phyloP scores from a whole-genome alignment of 64 coral and sea anemone genomes.

The Anthopleura sola region DNA sequence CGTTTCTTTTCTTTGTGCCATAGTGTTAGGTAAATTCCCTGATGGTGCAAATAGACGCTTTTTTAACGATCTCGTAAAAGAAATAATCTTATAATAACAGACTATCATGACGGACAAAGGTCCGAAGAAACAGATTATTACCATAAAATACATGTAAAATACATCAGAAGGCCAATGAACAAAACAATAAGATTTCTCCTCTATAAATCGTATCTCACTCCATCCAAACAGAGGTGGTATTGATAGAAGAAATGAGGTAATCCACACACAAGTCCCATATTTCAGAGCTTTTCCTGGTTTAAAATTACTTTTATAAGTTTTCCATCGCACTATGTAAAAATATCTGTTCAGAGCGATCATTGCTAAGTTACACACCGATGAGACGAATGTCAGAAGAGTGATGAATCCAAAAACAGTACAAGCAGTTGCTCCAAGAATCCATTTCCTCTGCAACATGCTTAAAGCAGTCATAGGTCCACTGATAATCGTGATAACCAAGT shows the following conservation, averaged over 20 bases:
- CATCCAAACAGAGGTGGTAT: slow-evolving; percentile 49
- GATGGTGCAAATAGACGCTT: neutral
- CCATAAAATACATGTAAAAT: slow-evolving; percentile 77
- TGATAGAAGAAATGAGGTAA: neutral
- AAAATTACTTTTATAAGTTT: slow-evolving; percentile 21
- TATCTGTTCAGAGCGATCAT: slow-evolving; percentile 51
- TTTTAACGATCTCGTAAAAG: slow-evolving; percentile 28
- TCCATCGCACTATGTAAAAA: slow-evolving; percentile 53
- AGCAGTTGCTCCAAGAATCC: slow-evolving; percentile 19
- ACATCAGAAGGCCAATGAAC: slow-evolving; percentile 61
- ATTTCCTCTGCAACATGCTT: slow-evolving; percentile 13
- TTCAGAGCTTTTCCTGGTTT: neutral
- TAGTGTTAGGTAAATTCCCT: neutral
- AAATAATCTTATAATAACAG: slow-evolving; percentile 59
- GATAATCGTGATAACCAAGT: slow-evolving; percentile 29
- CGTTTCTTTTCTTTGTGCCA: neutral
- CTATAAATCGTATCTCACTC: slow-evolving; percentile 36
- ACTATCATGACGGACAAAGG: slow-evolving; percentile 41
- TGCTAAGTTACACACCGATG: slow-evolving; percentile 22
- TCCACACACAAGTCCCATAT: slow-evolving; percentile 18
- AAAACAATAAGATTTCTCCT: slow-evolving; percentile 70
- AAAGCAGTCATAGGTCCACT: slow-evolving; percentile 26
- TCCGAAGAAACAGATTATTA: slow-evolving; percentile 63
- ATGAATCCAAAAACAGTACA: slow-evolving; percentile 27
- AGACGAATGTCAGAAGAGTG: slow-evolving; percentile 29